Evolutionary conservation across 2,113 vertebrate genomes (phyloP).

Genomic region (Calyptomena viridis): DNA sequence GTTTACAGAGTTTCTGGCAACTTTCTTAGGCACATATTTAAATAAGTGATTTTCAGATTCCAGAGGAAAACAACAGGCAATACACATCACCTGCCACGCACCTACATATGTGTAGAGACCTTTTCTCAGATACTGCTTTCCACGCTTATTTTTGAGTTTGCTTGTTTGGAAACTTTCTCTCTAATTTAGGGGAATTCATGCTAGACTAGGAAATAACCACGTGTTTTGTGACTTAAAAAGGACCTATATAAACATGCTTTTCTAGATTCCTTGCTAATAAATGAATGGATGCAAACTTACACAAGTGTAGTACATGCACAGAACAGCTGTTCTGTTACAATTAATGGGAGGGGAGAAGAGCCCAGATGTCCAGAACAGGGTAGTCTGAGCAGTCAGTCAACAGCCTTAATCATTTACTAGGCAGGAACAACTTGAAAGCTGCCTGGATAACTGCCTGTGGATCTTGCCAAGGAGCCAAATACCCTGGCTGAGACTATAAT

Average conservation of each 20-base stretch:
- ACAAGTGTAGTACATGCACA: neutral
- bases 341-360: neutral
- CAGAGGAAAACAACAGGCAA: neutral
- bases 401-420: neutral
- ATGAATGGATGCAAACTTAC: neutral
- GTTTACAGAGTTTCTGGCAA: conserved; percentile 2
- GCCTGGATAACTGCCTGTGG: conserved; percentile 23
- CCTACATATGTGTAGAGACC: neutral
- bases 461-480: conserved; percentile 8
- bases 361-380: conserved; percentile 4
- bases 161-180: neutral
- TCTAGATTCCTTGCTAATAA: neutral
- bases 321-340: conserved; percentile 2
- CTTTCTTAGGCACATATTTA: conserved; percentile 16
- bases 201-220: neutral
- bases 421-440: conserved; percentile 18
- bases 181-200: neutral
- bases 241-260: neutral
- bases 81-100: neutral
- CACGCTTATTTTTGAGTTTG: neutral
- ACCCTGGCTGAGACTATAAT: conserved; percentile 5
- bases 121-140: neutral
- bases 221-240: conserved; percentile 3
- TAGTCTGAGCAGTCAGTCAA: conserved; percentile 11
- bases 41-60: neutral